These are phyloP conservation scores for Poeciliopsis paucimaculata DNA, from an alignment of 2,797 vertebrate species.

Conservation along the genomic window DNA sequence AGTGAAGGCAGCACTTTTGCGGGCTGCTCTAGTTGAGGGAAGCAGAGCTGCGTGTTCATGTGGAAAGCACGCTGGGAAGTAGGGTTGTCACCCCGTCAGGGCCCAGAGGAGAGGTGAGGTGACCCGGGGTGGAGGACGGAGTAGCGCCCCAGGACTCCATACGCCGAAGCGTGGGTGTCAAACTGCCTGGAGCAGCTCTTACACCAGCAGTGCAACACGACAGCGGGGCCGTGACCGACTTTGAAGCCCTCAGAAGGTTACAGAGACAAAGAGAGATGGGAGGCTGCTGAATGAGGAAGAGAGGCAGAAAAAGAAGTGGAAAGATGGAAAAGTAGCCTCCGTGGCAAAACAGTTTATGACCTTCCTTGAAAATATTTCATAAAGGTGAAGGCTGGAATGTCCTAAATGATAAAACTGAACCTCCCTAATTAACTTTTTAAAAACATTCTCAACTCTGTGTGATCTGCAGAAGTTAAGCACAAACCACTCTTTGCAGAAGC, in stretches of 20 bases:
- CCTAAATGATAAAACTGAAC: slow-evolving; percentile 78
- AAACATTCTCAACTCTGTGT: slow-evolving; percentile 30
- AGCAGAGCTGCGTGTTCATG: slow-evolving; percentile 55
- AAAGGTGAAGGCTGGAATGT: slow-evolving; percentile 68
- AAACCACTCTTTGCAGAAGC: slow-evolving; percentile 33
- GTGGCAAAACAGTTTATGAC: slow-evolving; percentile 63
- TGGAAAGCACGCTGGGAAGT: slow-evolving; percentile 41
- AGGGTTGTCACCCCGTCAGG: slow-evolving; percentile 64
- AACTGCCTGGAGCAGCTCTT: slow-evolving; percentile 66
- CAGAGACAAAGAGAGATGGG: slow-evolving; percentile 70
- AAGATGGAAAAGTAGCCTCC: slow-evolving; percentile 59
- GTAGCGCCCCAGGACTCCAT: slow-evolving; percentile 67
- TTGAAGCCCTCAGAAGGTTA: slow-evolving; percentile 76
- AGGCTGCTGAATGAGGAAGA: slow-evolving; percentile 54
- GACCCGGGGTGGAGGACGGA: slow-evolving; percentile 77
- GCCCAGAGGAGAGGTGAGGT: slow-evolving; percentile 74
- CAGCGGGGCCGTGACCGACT: slow-evolving; percentile 78
- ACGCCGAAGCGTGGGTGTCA: slow-evolving; percentile 72
- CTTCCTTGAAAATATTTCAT: slow-evolving; percentile 74
- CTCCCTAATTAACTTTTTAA: slow-evolving; percentile 40
- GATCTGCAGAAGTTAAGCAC: slow-evolving; percentile 3
- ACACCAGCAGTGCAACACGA: slow-evolving; percentile 62
- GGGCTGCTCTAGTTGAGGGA: slow-evolving; percentile 51
- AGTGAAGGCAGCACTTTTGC: slow-evolving; percentile 29
- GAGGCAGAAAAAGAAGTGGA: slow-evolving; percentile 46